Percentiles rank a stretch among this genome's conserved stretches.
Evolutionary conservation across 2,113 vertebrate genomes (phyloP).

Genomic region (Pteronura brasiliensis): DNA sequence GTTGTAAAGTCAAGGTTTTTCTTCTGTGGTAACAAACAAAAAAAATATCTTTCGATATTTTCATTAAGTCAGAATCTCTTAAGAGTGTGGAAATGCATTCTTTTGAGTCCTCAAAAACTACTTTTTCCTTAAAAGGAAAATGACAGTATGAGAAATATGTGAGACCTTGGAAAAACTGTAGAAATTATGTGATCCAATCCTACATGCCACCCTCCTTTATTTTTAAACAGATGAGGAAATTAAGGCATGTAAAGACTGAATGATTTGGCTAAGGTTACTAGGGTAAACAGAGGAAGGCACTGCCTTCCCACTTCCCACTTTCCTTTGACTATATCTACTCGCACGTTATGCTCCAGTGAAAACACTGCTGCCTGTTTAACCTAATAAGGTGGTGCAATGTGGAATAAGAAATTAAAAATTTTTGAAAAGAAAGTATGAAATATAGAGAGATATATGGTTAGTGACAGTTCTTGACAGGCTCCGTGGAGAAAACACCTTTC

Average conservation of each 20-base stretch:
- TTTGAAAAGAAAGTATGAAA: neutral
- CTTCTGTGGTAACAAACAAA: neutral
- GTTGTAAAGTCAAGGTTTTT: neutral
- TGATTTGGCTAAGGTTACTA: neutral
- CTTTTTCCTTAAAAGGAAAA: neutral
- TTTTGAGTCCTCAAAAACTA: neutral
- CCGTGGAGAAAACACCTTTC: neutral
- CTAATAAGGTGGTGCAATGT: neutral
- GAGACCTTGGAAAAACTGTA: neutral
- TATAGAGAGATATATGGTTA: neutral
- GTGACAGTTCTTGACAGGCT: neutral
- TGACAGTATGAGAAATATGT: neutral
- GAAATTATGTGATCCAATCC: neutral
- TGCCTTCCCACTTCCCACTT: neutral
- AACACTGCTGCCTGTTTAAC: neutral
- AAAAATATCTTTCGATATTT: neutral
- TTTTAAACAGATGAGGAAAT: neutral
- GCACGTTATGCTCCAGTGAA: neutral
- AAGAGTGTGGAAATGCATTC: neutral
- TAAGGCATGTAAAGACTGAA: neutral
- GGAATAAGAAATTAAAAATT: neutral
- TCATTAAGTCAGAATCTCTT: conserved; percentile 25
- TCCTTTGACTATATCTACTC: neutral
- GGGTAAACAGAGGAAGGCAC: neutral
- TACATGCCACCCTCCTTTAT: neutral